Conservation (phyloP, 2,797 vertebrate genomes). For the Diceros bicornis region DNA sequence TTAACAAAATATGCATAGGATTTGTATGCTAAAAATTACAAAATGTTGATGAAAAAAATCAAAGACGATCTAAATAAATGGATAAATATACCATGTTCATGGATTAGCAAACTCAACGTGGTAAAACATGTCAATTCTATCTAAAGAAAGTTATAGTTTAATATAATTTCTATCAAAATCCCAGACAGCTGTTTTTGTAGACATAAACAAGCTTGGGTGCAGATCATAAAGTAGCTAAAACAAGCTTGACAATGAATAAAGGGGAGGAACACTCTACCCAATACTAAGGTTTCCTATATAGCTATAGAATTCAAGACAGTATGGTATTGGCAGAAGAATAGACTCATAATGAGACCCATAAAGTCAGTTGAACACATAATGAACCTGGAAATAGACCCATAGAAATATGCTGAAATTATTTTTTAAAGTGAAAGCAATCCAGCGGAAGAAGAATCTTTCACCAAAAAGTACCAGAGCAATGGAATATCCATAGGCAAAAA, state of each 20-base stretch:
- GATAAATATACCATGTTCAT: not conserved
- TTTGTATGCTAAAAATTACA: not conserved
- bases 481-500: not conserved
- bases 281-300: not conserved
- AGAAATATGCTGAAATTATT: not conserved
- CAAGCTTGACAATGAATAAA: not conserved
- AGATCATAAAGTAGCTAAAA: not conserved
- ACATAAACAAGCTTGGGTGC: not conserved
- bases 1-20: conserved; percentile 1
- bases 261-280: not conserved
- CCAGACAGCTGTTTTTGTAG: not conserved
- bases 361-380: not conserved
- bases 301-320: not conserved
- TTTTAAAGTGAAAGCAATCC: not conserved
- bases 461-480: not conserved
- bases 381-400: not conserved
- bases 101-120: not conserved
- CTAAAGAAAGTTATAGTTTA: not conserved
- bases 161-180: not conserved
- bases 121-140: not conserved
- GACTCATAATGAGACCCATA: not conserved
- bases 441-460: not conserved
- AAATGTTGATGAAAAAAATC: not conserved
- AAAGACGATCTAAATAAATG: conserved; percentile 17
- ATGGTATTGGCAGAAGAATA: not conserved